Evolutionary conservation across 2,797 vertebrate genomes (phyloP), one percentile per base, ranked within the genome.

Genomic region (Anguilla anguilla): DNA sequence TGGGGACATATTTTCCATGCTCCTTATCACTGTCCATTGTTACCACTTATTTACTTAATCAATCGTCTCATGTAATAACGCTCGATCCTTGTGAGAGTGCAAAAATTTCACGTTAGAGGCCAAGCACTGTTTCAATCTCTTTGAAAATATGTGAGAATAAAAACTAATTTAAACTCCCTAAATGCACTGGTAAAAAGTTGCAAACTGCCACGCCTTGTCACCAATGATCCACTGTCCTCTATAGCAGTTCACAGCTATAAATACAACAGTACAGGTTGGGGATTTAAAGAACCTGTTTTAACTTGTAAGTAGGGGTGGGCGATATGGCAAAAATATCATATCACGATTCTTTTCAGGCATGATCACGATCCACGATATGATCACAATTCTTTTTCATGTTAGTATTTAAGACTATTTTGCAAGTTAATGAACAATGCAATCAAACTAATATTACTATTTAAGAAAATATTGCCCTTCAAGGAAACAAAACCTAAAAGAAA

Each of bases 1-100:
- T 86, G 87, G 86, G 57, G 51, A 77, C 64, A 17, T 57, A 74
- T 86, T 74, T 72, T 57, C 72, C 59, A 46, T 88, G 64, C 85
- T 69, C 84, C 89, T 89, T 72, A 90, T 89, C 86, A 86, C 55
- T 82, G 79, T 89, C 61, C 85, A 74, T 61, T 25, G 64, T 74
- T 43, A 82, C 59, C 85, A 83, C 83, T 88, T 84, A 83, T 84
- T 69, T 51, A 51, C 59, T n/a, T 46, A 39, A 85, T 59, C 53
- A 39, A 85, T 59, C 53, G 83, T 89, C 55, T 64, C 59, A 43
- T 64, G 57, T 83, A 86, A 84, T 88, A 86, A 82, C 59, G 59
- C 74, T 28, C 85, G 87, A 88, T 61, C 86, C 64, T 74, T 51
- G 55, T 67, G 72, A 69, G 74, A 83, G 28, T 35, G 10, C 67